A percentile compares a stretch with the other conserved stretches of the same genome.
phyloP scores from a whole-genome alignment of 2,113 vertebrate genomes.

The Prunella fulvescens region DNA sequence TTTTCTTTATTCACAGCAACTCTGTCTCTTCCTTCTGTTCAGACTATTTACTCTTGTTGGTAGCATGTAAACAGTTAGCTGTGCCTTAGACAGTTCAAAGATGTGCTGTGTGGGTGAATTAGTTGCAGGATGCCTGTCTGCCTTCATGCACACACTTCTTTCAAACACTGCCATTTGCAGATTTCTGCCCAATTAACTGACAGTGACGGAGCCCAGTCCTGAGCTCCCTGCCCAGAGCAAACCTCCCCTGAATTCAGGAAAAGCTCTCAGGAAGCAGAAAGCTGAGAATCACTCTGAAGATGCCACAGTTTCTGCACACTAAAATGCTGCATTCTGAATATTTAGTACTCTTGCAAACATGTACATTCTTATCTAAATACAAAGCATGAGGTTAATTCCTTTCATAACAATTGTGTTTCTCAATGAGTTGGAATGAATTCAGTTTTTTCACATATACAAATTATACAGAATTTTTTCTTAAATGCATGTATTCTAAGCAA shows the following conservation, averaged over 20 bases:
- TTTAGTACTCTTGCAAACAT: conserved; percentile 11
- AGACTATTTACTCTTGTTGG: conserved; percentile 59
- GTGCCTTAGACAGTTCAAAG: conserved; percentile 51
- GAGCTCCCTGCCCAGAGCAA: background rate
- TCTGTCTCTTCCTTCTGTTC: conserved; percentile 49
- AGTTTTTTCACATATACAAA: background rate
- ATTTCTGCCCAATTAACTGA: conserved; percentile 68
- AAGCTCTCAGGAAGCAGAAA: background rate
- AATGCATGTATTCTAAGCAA: background rate
- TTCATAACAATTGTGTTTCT: background rate
- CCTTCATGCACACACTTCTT: conserved; percentile 10
- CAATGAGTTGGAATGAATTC: background rate
- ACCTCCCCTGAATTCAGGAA: background rate
- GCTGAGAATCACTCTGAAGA: background rate
- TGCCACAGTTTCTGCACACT: background rate
- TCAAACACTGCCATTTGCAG: conserved; percentile 20
- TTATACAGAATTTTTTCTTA: background rate
- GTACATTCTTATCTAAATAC: conserved; percentile 21
- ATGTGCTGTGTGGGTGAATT: conserved; percentile 28
- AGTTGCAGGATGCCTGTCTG: conserved; percentile 44
- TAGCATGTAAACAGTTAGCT: conserved; percentile 45
- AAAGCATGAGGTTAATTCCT: conserved; percentile 21
- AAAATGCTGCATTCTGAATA: conserved; percentile 49
- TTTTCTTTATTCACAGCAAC: conserved; percentile 43
- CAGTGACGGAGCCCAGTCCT: background rate